Conservation (phyloP, 2,797 vertebrate species). For the Synanceia verrucosa region DNA sequence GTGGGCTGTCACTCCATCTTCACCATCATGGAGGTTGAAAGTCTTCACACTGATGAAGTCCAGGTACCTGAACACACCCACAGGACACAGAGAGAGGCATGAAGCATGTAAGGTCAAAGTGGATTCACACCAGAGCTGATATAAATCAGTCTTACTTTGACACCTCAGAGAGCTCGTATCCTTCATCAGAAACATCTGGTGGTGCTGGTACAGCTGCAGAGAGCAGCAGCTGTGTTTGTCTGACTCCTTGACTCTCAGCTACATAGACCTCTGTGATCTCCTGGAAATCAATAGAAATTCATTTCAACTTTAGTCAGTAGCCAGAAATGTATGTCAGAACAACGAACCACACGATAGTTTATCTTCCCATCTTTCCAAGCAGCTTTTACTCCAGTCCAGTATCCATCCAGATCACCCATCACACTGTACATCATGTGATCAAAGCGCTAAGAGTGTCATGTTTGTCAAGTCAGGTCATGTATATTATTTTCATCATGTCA, state of each 20-base stretch:
- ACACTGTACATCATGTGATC: background rate
- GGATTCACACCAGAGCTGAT: background rate
- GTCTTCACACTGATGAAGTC: slow-evolving; percentile 83
- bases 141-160: slow-evolving; percentile 65
- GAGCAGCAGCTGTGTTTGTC: slow-evolving; percentile 61
- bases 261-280: slow-evolving; percentile 69
- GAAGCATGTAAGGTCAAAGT: background rate
- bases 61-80: slow-evolving; percentile 66
- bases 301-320: background rate
- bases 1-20: slow-evolving; percentile 77
- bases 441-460: background rate
- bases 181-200: slow-evolving; percentile 43
- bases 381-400: background rate
- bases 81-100: background rate
- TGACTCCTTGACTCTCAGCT: slow-evolving; percentile 52
- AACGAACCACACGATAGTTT: background rate
- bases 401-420: background rate
- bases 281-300: slow-evolving; percentile 44
- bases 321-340: background rate
- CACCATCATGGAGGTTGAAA: slow-evolving; percentile 74
- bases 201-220: slow-evolving; percentile 67
- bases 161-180: slow-evolving; percentile 74
- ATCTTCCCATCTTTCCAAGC: background rate
- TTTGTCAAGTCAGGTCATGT: too few species aligned
- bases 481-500: too few species aligned